Evolutionary conservation across 1,140 invertebrate genomes (phyloP), one percentile per base, ranked within the genome.

Genomic region (Apis cerana): DNA sequence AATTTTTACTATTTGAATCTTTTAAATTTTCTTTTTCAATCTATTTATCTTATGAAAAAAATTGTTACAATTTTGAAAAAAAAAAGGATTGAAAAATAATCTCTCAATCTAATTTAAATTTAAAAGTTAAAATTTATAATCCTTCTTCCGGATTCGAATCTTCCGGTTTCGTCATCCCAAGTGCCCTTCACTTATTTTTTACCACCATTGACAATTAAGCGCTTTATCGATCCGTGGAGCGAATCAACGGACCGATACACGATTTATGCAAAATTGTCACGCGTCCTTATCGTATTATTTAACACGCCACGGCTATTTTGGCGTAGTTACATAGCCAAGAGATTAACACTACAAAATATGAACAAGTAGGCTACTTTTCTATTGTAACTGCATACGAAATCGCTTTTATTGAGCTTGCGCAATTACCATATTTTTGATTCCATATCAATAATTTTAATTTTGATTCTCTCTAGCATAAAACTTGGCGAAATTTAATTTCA

Each of bases 201-300:
- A n/a, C 65, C 65, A n/a, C 19, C 64, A 33, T 1, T 7, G 33
- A 48, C 43, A n/a, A 48, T 27, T 9, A 11, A 61, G 0, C 33
- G 8, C 5, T 43, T n/a, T 68, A 48, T 68, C 65, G 65, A 68
- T 48, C 65, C 11, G 33, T n/a, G 19, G 11, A n/a, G 48, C 48
- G 19, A 43, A 48, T 15, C 43, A 13, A 7, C 50, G 27, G 10
- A 17, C 23, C 23, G 33, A 54, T 27, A 33, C 65, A 9, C 23
- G 48, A 52, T 72, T 80, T 72, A 72, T 80, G 58, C 58, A 71
- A 71, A 71, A 79, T 61, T 62, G 48, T 79, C 68, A 62, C 58
- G 64, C 27, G 21, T 78, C n/a, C n/a, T 50, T 68, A n/a, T 19
- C 76, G 76, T 17, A 71, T 79, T 79, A 71, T 48, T 79, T 62